phyloP scores from a whole-genome alignment of 2,888 invertebrate species.

The Drosophila nigritarsus region DNA sequence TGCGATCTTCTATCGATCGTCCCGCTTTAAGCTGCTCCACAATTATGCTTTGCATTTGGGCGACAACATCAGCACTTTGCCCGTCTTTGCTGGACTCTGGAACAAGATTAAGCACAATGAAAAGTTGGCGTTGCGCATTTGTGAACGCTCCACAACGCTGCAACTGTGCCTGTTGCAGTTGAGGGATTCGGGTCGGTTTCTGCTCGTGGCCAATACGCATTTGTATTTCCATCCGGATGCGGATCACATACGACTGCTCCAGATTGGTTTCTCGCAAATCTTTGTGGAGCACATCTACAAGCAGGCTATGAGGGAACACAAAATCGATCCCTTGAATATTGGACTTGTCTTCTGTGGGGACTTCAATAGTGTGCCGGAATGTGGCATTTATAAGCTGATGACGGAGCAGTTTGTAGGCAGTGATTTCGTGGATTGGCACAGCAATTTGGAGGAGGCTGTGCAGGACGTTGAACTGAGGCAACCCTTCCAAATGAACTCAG shows the following conservation, averaged over 20 bases:
- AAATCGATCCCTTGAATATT: constrained; percentile 85
- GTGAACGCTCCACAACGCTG: constrained; percentile 88
- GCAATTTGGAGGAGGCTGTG: constrained; percentile 89
- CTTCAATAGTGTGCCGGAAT: constrained; percentile 94
- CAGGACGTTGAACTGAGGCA: constrained; percentile 88
- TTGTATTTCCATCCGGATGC: constrained; percentile 97
- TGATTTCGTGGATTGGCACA: constrained; percentile 90
- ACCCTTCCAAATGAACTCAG: constrained; percentile 89
- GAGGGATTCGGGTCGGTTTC: constrained; percentile 86
- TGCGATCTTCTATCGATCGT: constrained; percentile 90
- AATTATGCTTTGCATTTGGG: constrained; percentile 87
- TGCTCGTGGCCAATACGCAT: constrained; percentile 94
- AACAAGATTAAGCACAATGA: constrained; percentile 87
- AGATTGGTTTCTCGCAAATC: constrained; percentile 90
- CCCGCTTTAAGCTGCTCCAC: constrained; percentile 88
- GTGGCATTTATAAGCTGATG: constrained; percentile 92
- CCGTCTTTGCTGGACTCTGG: constrained; percentile 87
- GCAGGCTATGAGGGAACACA: constrained; percentile 70
- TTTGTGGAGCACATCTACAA: constrained; percentile 88
- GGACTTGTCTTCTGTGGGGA: constrained; percentile 95
- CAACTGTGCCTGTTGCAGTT: constrained; percentile 87
- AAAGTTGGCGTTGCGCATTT: constrained; percentile 87
- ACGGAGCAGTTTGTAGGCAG: constrained; percentile 89
- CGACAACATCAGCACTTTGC: constrained; percentile 86
- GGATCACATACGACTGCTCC: constrained; percentile 94